phyloP scores from a whole-genome alignment of 1,140 invertebrate genomes.

The Lutraria rhynchaena region DNA sequence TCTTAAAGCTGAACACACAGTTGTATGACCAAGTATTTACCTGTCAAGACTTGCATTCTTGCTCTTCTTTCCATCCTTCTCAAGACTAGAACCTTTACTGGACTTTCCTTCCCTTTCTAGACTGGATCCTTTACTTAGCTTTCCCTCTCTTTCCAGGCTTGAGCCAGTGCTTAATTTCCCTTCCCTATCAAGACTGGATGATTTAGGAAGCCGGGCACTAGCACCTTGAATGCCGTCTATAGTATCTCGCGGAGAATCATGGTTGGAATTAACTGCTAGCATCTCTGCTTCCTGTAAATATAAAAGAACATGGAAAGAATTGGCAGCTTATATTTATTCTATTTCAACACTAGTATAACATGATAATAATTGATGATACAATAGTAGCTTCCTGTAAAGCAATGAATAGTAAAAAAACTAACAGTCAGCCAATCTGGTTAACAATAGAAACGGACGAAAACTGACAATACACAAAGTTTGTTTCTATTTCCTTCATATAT shows the following conservation, averaged over 20 bases:
- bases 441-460: no score
- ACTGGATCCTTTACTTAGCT: constrained; percentile 26
- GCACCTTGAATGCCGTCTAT: constrained; percentile 25
- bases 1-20: no score
- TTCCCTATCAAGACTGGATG: constrained; percentile 5
- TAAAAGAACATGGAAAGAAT: background rate
- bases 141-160: constrained; percentile 16
- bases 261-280: constrained; percentile 68
- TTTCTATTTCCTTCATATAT: no score
- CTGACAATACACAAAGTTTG: no score
- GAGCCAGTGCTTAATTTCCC: background rate
- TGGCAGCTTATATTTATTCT: no score
- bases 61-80: constrained; percentile 28
- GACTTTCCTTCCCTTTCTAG: constrained; percentile 26
- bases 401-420: no score
- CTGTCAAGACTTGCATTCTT: constrained; percentile 39
- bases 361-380: no score
- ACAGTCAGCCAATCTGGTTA: no score
- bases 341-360: no score
- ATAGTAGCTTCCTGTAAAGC: no score
- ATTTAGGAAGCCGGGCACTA: background rate
- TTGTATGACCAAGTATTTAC: no score
- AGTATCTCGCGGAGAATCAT: constrained; percentile 59
- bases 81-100: constrained; percentile 30
- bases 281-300: constrained; percentile 65